phyloP scores from a whole-genome alignment of 2,888 invertebrate genomes.

The Alentia gelatinosa region DNA sequence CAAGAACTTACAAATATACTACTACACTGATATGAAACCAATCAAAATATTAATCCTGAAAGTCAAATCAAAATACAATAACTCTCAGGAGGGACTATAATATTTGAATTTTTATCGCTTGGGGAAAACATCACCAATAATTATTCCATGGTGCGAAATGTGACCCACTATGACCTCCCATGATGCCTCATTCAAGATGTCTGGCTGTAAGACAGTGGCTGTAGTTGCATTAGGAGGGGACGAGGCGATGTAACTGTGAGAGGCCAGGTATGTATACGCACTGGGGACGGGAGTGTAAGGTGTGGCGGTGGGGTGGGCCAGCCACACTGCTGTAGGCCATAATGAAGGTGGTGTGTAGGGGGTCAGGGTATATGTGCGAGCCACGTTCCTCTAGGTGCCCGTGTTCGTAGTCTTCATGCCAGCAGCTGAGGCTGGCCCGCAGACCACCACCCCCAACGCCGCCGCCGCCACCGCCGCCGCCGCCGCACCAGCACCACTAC shows the following conservation, averaged over 20 bases:
- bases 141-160: background rate
- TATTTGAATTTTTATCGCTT: too few species aligned
- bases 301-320: background rate
- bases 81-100: too few species aligned
- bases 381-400: background rate
- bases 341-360: background rate
- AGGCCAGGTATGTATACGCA: background rate
- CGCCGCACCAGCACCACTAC: too few species aligned
- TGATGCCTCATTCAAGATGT: constrained; percentile 59
- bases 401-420: background rate
- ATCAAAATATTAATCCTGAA: too few species aligned
- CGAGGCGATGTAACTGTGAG: background rate
- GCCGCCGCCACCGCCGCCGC: background rate
- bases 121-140: too few species aligned
- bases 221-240: background rate
- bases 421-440: background rate
- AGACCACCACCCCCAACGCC: background rate
- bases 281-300: background rate
- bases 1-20: too few species aligned
- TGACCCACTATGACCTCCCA: constrained; percentile 33
- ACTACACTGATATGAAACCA: too few species aligned
- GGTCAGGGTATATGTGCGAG: background rate
- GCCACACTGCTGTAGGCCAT: background rate
- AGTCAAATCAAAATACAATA: too few species aligned
- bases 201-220: constrained; percentile 28